Conservation (phyloP, 2,797 vertebrate genomes). For the Trematomus bernacchii region DNA sequence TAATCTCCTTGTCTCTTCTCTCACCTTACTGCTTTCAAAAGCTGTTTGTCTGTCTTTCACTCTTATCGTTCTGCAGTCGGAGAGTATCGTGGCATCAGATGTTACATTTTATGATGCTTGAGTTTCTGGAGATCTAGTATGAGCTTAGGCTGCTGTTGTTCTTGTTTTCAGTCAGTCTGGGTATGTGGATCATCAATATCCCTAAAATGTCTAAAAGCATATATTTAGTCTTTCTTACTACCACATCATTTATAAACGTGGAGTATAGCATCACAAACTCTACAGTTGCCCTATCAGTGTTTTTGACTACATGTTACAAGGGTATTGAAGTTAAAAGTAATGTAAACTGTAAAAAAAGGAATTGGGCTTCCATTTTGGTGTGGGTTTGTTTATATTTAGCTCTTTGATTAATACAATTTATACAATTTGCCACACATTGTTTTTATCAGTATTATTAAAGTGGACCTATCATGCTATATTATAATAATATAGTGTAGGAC, state of each 20-base stretch:
- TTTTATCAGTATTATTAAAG: background rate
- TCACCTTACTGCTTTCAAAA: conserved; percentile 54
- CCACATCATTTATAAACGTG: background rate
- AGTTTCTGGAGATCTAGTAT: conserved; percentile 31
- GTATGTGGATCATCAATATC: conserved; percentile 7
- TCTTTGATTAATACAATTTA: background rate
- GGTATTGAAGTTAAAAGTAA: too few relatives aligned
- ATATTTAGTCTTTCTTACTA: background rate
- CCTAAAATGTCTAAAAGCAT: background rate
- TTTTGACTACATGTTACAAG: background rate
- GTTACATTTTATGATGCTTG: conserved; percentile 40
- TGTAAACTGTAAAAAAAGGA: too few relatives aligned
- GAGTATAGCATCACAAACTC: background rate
- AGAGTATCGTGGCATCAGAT: conserved; percentile 47
- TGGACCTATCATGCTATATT: too few relatives aligned
- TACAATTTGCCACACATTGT: background rate
- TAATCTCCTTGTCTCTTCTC: conserved; percentile 59
- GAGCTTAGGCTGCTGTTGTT: conserved; percentile 35
- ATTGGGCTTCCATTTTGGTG: background rate
- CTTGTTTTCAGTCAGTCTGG: conserved; percentile 23
- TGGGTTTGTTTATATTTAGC: background rate
- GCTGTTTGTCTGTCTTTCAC: conserved; percentile 55
- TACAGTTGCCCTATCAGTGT: background rate
- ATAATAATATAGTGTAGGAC: too few relatives aligned
- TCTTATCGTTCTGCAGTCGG: conserved; percentile 43